Evolutionary conservation across 1,140 invertebrate species (phyloP), one percentile per base, ranked within the genome.

Genomic region (Pachypsylla venusta): DNA sequence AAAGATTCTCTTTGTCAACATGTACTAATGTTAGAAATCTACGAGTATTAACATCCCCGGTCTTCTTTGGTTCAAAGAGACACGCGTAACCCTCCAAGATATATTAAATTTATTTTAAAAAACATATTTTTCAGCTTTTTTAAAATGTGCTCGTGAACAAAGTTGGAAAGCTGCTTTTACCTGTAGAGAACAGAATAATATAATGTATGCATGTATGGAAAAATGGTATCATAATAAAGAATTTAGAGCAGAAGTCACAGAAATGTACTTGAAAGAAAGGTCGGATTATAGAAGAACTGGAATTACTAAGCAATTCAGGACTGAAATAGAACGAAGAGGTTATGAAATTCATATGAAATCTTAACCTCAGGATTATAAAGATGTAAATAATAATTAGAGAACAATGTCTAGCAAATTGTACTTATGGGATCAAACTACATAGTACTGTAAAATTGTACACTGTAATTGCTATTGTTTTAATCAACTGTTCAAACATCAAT

Each of bases 201-300:
- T 65, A 0, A 66, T 93, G 24, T 82, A 80, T 69, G 71, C 75
- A 1, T 94, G 91, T 69, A 70, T 90, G 1, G 65, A 72, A 2
- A 73, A 70, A 16, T 92, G 89, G 90, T 93, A 81, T 69, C 66
- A 79, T 59, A 77, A 93, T 73, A 76, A 84, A 65, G 76, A 79
- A 0, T 92, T 93, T 64, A 79, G 75, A 67, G 74, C 82, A 54
- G 63, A 79, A 61, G 91, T 88, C 67, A 85, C 74, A 60, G 71
- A 87, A 64, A 77, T 87, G 69, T 94, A 93, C 75, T 75, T 94
- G 63, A 67, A 80, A 24, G 83, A 93, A 71, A 77, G 91, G 67
- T 79, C 80, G 61, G 81, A 89, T 70, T 93, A 81, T 66, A 78
- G 90, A 69, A 74, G 76, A 66, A 90, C 87, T 53, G 90, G 89